These are phyloP conservation scores for Ondatra zibethicus DNA, from an alignment of 2,113 vertebrate genomes.

Conservation along the genomic window DNA sequence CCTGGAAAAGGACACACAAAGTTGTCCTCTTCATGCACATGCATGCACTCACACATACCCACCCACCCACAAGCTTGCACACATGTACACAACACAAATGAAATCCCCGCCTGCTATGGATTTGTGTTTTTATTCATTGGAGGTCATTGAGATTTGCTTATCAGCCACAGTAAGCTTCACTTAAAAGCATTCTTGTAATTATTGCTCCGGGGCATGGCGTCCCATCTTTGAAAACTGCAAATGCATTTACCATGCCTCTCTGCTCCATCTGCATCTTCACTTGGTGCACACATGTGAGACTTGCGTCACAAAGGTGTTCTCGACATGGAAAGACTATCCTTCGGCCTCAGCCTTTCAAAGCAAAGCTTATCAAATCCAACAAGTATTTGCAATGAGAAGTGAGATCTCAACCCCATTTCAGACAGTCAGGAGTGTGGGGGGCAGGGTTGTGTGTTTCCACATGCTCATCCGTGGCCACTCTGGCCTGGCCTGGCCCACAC, in stretches of 20 bases:
- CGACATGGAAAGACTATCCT: background rate
- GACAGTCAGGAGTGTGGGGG: background rate
- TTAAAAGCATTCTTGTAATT: conserved; percentile 27
- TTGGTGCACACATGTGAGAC: conserved; percentile 18
- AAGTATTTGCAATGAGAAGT: conserved; percentile 19
- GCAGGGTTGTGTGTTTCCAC: background rate
- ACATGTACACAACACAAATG: background rate
- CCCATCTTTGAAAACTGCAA: conserved; percentile 60
- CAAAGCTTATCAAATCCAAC: conserved; percentile 17
- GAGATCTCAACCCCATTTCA: conserved; percentile 31
- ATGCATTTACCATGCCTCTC: background rate
- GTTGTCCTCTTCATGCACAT: background rate
- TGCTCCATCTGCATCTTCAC: background rate
- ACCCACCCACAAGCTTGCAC: background rate
- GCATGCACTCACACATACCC: background rate
- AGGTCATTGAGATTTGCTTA: conserved; percentile 29
- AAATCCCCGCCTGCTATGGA: background rate
- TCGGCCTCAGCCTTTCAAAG: conserved; percentile 47
- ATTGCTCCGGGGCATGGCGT: conserved; percentile 45
- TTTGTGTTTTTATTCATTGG: conserved; percentile 46
- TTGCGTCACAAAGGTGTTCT: background rate
- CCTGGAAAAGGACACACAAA: background rate
- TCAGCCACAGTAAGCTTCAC: conserved; percentile 22
- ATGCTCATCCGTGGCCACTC: background rate
- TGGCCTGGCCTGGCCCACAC: background rate